phyloP scores from a whole-genome alignment of 2,888 invertebrate species.

The Diarsia brunnea region DNA sequence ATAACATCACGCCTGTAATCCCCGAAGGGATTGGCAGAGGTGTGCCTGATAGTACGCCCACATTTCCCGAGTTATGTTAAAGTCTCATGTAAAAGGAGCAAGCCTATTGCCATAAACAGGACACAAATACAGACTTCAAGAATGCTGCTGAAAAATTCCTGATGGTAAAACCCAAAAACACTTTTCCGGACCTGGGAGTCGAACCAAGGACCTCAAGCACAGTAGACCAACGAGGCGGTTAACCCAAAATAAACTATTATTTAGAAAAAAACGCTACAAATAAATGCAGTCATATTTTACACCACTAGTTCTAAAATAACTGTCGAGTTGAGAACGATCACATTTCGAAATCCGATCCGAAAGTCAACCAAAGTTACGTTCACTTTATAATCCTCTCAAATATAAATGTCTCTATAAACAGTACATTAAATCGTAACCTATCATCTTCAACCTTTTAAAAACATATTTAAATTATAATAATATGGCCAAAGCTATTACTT shows the following conservation, averaged over 20 bases:
- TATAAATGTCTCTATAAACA: conserved; percentile 65
- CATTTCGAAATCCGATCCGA: conserved; percentile 36
- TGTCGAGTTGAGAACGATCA: conserved; percentile 9
- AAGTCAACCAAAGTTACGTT: conserved; percentile 16
- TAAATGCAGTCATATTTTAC: background rate
- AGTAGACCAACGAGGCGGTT: too few relatives aligned
- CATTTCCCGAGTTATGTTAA: too few relatives aligned
- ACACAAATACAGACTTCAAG: too few relatives aligned
- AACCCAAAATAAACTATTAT: background rate
- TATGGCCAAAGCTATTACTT: conserved; percentile 65
- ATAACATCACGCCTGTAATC: too few relatives aligned
- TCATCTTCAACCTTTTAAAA: conserved; percentile 71
- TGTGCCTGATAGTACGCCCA: too few relatives aligned
- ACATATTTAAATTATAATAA: conserved; percentile 72
- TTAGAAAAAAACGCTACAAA: background rate
- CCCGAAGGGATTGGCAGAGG: too few relatives aligned
- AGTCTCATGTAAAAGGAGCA: too few relatives aligned
- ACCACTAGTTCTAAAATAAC: conserved; percentile 7
- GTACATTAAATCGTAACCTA: conserved; percentile 68
- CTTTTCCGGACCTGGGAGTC: too few relatives aligned
- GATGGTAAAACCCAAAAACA: too few relatives aligned
- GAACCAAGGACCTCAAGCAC: too few relatives aligned
- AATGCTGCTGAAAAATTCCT: too few relatives aligned
- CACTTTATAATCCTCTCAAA: conserved; percentile 39
- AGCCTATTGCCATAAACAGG: too few relatives aligned